Evolutionary conservation across 2,888 invertebrate species (phyloP).

Genomic region (Yponomeuta evonymella): DNA sequence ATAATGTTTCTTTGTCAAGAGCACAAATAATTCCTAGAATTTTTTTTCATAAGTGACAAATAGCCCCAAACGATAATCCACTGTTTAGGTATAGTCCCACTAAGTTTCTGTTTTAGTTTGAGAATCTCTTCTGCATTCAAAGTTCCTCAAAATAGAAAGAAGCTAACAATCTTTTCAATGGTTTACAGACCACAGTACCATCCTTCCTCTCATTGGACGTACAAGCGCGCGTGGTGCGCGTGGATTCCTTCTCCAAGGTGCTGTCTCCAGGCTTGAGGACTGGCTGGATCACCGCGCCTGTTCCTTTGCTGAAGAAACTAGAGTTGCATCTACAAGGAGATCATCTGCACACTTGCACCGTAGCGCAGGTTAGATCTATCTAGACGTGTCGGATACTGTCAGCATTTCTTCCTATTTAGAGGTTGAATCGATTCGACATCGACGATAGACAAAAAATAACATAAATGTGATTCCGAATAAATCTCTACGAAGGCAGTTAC

Average conservation of each 20-base stretch:
- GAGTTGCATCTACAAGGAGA: constrained; percentile 85
- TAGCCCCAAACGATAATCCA: too few relatives aligned
- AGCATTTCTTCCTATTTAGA: too few relatives aligned
- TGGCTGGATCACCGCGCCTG: constrained; percentile 84
- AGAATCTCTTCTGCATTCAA: too few relatives aligned
- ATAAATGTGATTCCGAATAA: too few relatives aligned
- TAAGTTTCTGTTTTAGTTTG: too few relatives aligned
- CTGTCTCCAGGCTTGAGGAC: constrained; percentile 82
- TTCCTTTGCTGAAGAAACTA: constrained; percentile 76
- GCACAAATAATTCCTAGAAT: not conserved
- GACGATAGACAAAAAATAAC: too few relatives aligned
- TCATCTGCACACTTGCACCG: constrained; percentile 56
- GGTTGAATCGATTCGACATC: too few relatives aligned
- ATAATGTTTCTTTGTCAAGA: not conserved
- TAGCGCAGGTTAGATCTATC: constrained; percentile 39
- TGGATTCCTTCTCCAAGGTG: constrained; percentile 87
- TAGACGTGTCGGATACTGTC: not conserved
- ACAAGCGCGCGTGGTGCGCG: constrained; percentile 84
- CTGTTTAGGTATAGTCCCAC: too few relatives aligned
- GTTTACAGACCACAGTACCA: constrained; percentile 66
- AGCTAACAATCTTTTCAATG: not conserved
- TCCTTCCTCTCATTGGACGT: constrained; percentile 85
- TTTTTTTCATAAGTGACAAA: not conserved
- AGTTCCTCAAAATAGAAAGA: not conserved
- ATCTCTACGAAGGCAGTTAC: too few relatives aligned